A percentile compares a stretch with the other conserved stretches of the same genome.
Evolutionary conservation across 1,140 invertebrate species (phyloP).

Genomic region (Drosophila sulfurigaster): DNA sequence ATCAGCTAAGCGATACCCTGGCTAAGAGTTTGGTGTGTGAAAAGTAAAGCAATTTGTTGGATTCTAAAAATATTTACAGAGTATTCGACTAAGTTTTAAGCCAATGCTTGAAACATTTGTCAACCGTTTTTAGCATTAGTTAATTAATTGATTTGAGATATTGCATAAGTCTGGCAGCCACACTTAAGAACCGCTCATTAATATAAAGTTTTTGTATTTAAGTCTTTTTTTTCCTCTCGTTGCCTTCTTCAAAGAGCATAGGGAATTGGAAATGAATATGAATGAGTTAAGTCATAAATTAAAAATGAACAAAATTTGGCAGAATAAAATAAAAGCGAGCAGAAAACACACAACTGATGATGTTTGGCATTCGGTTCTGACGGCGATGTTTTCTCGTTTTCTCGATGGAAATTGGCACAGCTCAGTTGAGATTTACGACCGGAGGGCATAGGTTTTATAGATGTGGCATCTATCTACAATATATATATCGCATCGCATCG

Average conservation of each 20-base stretch:
- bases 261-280: slow-evolving; percentile 63
- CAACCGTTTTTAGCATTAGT: slow-evolving; percentile 28
- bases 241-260: slow-evolving; percentile 26
- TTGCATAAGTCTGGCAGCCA: slow-evolving; percentile 48
- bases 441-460: slow-evolving; percentile 54
- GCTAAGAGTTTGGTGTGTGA: neutral
- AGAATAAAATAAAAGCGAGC: slow-evolving; percentile 35
- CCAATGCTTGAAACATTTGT: slow-evolving; percentile 24
- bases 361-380: slow-evolving; percentile 35
- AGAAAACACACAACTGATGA: slow-evolving; percentile 44
- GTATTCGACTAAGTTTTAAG: slow-evolving; percentile 16
- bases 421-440: slow-evolving; percentile 59
- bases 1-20: slow-evolving; percentile 14
- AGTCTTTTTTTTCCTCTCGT: slow-evolving; percentile 43
- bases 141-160: slow-evolving; percentile 52
- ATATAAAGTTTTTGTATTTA: slow-evolving; percentile 47
- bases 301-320: slow-evolving; percentile 54
- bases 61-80: neutral
- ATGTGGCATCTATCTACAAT: neutral
- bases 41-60: neutral
- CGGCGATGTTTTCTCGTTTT: slow-evolving; percentile 46
- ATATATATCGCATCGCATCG: too few relatives aligned
- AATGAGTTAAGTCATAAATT: slow-evolving; percentile 70
- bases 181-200: slow-evolving; percentile 34
- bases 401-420: slow-evolving; percentile 67